Conservation (phyloP, 2,113 vertebrate genomes). For the Atlantisia rogersi region DNA sequence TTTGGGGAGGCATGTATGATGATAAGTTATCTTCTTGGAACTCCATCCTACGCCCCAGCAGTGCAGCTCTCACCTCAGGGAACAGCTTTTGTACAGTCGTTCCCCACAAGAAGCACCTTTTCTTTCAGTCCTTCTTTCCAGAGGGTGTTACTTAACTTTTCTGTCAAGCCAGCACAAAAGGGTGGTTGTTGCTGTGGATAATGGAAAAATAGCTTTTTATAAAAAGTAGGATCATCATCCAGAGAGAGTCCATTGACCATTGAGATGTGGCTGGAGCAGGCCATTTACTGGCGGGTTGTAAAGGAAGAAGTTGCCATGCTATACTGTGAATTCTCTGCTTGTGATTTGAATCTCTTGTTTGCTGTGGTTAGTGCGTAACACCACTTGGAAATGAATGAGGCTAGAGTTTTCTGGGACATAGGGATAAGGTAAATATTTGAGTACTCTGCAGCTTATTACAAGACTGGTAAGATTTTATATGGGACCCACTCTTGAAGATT, state of each 20-base stretch:
- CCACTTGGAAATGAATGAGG: neutral
- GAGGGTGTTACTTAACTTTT: neutral
- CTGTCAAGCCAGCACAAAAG: neutral
- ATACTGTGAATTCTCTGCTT: neutral
- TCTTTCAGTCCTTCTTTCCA: neutral
- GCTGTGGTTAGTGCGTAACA: fast-evolving
- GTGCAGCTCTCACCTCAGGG: neutral
- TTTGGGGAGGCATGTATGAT: neutral
- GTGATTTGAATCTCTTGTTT: neutral
- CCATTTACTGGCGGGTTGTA: neutral
- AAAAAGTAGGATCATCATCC: neutral
- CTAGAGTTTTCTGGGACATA: neutral
- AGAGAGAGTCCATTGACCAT: neutral
- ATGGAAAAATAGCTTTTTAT: neutral
- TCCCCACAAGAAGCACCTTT: neutral
- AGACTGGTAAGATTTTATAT: neutral
- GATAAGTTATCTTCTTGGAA: neutral
- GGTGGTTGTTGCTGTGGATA: neutral
- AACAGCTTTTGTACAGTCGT: neutral
- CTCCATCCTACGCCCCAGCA: neutral
- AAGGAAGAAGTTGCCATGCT: fast-evolving
- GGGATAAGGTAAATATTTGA: neutral
- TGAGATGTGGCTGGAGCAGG: neutral
- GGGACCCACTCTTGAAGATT: neutral
- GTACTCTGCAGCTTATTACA: neutral